Base-by-base conservation (phyloP, 2,113 vertebrate species). In the Grantiella picta region DNA sequence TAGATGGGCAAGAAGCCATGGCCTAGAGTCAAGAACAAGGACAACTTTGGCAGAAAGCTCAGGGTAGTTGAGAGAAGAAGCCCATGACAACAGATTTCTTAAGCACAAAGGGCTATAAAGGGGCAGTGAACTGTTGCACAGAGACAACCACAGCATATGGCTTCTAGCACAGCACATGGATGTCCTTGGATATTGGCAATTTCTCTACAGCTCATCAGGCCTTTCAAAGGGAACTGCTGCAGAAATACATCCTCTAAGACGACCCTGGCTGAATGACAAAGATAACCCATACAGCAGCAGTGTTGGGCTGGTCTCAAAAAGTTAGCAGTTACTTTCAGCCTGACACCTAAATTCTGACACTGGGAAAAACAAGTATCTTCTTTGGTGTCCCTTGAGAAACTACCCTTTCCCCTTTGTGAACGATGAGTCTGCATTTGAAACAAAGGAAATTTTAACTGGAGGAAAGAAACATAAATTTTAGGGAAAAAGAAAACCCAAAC, bases 91-190 rank as follows among this genome's bases (percentile, higher is more conserved):
- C 52, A 89, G 57, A 47, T 79, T 95, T 87, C 61, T 86, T 71
- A 71, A 76, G 61, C 91, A 68, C 65, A 81, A 82, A 76, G 36
- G 77, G 36, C 86, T 89, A 21, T 84, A 83, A 93, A 81, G 72
- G 72, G 72, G 59, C 64, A 63, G 64, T 23, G 71, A 90, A 71
- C 71, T 89, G 73, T 52, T 91, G 77, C 83, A 57, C 23, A 17
- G 81, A 91, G 86, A 91, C 36, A 53, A 76, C 49, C 36, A 50
- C 31, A 95, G 49, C 86, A 91, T 96, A 92, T 85, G 86, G 92
- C 77, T 94, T 79, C 86, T 49, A 86, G 83, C 44, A 45, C 10
- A 71, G 68, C 56, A 70, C 86, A 57, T 20, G 77, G 33, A 59
- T 60, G 49, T 82, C 81, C 77, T 91, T 84, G 83, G 56, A 61